Percentiles rank a stretch among this genome's conserved stretches.
Conservation (phyloP, 2,797 vertebrate species). For the Schizopygopsis pylzovi region DNA sequence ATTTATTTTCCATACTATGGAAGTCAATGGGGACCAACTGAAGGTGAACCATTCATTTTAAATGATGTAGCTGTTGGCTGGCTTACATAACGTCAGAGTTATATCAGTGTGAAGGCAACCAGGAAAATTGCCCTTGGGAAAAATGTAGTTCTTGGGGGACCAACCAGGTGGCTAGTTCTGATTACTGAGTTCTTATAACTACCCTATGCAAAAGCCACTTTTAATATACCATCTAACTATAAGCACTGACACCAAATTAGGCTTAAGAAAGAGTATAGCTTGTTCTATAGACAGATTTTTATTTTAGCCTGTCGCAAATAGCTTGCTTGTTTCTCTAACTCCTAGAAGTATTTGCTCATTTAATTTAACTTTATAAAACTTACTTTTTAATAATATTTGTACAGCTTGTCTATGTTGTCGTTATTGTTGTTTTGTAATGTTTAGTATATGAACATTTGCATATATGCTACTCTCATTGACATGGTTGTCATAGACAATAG, state of each 20-base stretch:
- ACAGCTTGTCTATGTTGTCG: not conserved
- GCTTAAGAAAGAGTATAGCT: not conserved
- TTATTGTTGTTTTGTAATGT: not conserved
- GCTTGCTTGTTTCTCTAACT: not conserved
- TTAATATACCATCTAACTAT: not conserved
- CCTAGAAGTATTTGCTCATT: not conserved
- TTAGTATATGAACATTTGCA: not conserved
- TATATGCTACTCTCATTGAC: not conserved
- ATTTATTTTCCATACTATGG: too few species aligned
- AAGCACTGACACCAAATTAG: not conserved
- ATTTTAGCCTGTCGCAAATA: not conserved
- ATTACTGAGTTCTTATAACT: not conserved
- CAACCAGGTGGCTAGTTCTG: not conserved
- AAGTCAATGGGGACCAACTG: too few species aligned
- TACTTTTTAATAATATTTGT: not conserved
- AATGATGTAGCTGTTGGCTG: too few species aligned
- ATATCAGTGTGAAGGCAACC: not conserved
- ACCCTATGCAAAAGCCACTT: not conserved
- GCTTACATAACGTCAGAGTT: not conserved
- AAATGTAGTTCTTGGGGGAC: not conserved
- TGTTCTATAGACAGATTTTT: not conserved
- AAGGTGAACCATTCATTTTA: too few species aligned
- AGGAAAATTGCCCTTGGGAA: not conserved
- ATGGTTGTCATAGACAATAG: not conserved
- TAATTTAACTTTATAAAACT: not conserved